A percentile compares a stretch with the other conserved stretches of the same genome.
These are phyloP conservation scores for Coracias cyanogaster DNA, from an alignment of 2,797 vertebrate genomes.

Conservation along the genomic window DNA sequence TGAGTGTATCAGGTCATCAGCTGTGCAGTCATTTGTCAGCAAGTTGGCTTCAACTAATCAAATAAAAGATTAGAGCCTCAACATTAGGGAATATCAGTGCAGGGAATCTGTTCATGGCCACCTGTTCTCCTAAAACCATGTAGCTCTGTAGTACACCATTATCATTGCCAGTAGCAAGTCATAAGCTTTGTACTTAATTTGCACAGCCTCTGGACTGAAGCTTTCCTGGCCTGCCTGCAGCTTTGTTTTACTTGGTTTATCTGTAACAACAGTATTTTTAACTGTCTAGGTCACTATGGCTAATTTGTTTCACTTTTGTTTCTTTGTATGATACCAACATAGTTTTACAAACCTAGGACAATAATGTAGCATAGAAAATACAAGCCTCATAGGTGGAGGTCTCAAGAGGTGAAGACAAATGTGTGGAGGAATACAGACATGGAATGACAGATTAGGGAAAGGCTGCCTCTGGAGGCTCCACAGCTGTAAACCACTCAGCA, in stretches of 20 bases:
- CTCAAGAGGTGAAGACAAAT: background rate
- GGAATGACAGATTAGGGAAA: background rate
- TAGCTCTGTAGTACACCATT: background rate
- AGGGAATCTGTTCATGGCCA: background rate
- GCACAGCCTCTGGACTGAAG: background rate
- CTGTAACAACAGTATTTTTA: background rate
- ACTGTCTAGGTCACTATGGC: background rate
- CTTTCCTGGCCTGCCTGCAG: background rate
- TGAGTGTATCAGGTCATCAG: conserved; percentile 33
- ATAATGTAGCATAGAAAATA: background rate
- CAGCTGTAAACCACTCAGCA: background rate
- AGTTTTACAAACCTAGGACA: background rate
- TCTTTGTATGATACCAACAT: background rate
- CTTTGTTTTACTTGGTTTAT: background rate
- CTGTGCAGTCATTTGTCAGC: conserved; percentile 13
- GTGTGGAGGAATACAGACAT: background rate
- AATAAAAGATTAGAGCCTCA: conserved; percentile 19
- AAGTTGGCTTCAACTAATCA: conserved; percentile 25
- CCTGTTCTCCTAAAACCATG: background rate
- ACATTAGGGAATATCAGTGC: background rate
- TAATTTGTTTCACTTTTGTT: background rate
- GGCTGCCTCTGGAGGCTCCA: background rate
- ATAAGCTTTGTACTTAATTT: background rate
- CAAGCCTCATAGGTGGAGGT: background rate
- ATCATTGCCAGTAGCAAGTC: background rate